A percentile compares a stretch with the other conserved stretches of the same genome.
phyloP scores from a whole-genome alignment of 2,797 vertebrate species.

The Luscinia luscinia region DNA sequence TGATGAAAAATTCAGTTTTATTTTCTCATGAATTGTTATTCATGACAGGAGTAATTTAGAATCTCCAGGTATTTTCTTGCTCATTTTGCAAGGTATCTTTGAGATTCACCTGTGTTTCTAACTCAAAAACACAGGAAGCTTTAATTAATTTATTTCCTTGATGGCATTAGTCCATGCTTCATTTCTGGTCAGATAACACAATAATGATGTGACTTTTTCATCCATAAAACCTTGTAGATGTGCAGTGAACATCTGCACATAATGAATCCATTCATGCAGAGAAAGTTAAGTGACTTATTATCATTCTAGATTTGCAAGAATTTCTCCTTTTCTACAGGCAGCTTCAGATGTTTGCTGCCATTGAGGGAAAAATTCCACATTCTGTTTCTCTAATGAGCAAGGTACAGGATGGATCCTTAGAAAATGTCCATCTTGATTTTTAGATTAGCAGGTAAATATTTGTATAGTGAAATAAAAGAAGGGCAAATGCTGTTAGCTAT shows the following conservation, averaged over 20 bases:
- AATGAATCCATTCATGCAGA: conserved; percentile 77
- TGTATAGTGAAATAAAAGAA: background rate
- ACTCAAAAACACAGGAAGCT: conserved; percentile 7
- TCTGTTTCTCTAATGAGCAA: background rate
- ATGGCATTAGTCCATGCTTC: conserved; percentile 63
- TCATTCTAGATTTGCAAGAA: conserved; percentile 38
- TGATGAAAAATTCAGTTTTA: conserved; percentile 51
- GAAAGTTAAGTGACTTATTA: conserved; percentile 49
- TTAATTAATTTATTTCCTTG: background rate
- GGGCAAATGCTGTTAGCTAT: background rate
- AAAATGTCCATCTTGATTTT: background rate
- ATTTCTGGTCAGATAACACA: conserved; percentile 72
- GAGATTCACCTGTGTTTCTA: background rate
- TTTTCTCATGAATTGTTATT: conserved; percentile 54
- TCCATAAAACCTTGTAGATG: conserved; percentile 70
- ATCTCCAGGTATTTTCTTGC: conserved; percentile 38
- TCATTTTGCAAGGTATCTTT: conserved; percentile 2
- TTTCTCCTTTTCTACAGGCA: conserved; percentile 17
- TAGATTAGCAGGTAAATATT: background rate
- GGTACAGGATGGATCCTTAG: background rate
- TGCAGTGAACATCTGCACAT: conserved; percentile 75
- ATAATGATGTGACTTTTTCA: conserved; percentile 69
- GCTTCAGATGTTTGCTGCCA: conserved; percentile 27
- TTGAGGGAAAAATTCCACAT: background rate
- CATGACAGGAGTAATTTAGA: background rate